phyloP scores from a whole-genome alignment of 1,140 invertebrate genomes.

The Hesperophylax magnus region DNA sequence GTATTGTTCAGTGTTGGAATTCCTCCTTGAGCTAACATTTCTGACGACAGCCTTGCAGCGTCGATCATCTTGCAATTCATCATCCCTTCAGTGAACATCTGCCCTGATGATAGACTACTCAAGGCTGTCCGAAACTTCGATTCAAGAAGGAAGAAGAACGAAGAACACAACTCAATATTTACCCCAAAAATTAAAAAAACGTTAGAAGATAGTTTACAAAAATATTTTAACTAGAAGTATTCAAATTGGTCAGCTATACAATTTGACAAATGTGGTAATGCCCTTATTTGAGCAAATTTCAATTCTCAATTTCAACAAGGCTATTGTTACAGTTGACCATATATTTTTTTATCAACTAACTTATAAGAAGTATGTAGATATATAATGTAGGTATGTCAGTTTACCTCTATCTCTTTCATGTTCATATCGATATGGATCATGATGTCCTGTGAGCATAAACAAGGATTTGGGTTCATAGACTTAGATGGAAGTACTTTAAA shows the following conservation, averaged over 20 bases:
- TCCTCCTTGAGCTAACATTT: too few relatives aligned
- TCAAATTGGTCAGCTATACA: neutral
- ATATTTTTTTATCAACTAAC: neutral
- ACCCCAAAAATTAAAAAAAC: too few relatives aligned
- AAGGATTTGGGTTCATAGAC: constrained; percentile 13
- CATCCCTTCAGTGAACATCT: too few relatives aligned
- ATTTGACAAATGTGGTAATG: neutral
- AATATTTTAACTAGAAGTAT: neutral
- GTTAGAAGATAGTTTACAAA: too few relatives aligned
- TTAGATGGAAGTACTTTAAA: neutral
- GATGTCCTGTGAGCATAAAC: constrained; percentile 54
- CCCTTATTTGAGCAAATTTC: neutral
- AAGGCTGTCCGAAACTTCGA: too few relatives aligned
- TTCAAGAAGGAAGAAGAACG: too few relatives aligned
- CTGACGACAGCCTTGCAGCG: too few relatives aligned
- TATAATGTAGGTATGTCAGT: neutral
- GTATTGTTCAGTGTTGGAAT: too few relatives aligned
- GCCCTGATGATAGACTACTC: too few relatives aligned
- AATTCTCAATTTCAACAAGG: neutral
- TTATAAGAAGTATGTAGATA: neutral
- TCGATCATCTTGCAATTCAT: too few relatives aligned
- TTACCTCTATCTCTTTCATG: constrained; percentile 58
- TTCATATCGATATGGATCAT: constrained; percentile 54
- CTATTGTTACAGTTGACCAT: too few relatives aligned
- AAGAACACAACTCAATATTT: too few relatives aligned